Base-by-base conservation (phyloP, 1,140 invertebrate genomes). In the Dendroctonus ponderosae region DNA sequence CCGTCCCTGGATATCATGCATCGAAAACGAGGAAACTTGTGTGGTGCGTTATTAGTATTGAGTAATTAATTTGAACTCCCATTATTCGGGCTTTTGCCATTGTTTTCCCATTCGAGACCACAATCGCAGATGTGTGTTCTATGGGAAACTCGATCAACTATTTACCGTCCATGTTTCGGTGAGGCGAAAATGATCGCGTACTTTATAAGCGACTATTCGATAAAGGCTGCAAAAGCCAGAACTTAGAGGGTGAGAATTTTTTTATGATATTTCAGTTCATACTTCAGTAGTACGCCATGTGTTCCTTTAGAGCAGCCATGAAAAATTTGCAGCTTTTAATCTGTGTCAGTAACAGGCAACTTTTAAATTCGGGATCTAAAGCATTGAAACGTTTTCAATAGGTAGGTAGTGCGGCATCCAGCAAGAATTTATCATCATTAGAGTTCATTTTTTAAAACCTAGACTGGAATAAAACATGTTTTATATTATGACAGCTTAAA, bases 341-440 rank as follows among this genome's bases (percentile, higher is more conserved):
- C 26, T 26, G 26, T 26, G 26, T 26, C 26, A 26, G 26, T 26
- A 26, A 26, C 26, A 26, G 26, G 26, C n/a, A 12, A 46, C 43
- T 9, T 46, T 46, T 46, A 46, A 46, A 9, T 46, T 46, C 12
- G 2, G 14, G 14, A 51, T 51, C 7, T 51, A n/a, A 51, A 51
- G 7, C 14, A 12, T 11, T 12, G 14, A 11, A 15, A 12, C 49
- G 52, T 38, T 38, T 54, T 49, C 43, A 60, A 39, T 60, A 60
- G 58, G 14, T 60, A 48, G 26, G 11, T 58, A 39, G 49, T 8
- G 49, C 58, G 43, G 40, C 41, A 58, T 11, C 42, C 42, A 37
- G 43, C 8, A 48, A 6, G 43, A 48, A 60, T 60, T 46, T 60
- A 60, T 60, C 58, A 60, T 60, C 58, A 60, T 60, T 60, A 60